phyloP scores from a whole-genome alignment of 1,140 invertebrate species.

The Ceratosolen solmsi region DNA sequence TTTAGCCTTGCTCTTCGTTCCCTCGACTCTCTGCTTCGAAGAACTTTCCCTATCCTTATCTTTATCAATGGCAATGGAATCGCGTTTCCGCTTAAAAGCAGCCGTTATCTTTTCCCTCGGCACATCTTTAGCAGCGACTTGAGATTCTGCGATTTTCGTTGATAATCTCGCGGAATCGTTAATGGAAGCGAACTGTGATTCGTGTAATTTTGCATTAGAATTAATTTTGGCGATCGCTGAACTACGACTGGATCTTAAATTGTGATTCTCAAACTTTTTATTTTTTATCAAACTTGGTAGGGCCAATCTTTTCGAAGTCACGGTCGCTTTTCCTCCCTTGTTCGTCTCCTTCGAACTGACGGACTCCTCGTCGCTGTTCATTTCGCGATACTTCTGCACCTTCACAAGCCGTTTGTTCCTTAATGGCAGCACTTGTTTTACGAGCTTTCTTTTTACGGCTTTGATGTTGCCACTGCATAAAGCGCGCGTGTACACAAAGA shows the following conservation, averaged over 20 bases:
- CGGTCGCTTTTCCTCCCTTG: constrained; percentile 17
- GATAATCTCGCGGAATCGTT: constrained; percentile 43
- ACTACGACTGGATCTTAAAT: constrained; percentile 51
- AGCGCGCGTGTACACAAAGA: no score
- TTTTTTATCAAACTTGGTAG: constrained; percentile 16
- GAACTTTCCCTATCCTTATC: constrained; percentile 46
- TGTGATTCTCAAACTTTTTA: constrained; percentile 48
- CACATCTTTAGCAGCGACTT: constrained; percentile 28
- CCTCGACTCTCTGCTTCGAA: constrained; percentile 12
- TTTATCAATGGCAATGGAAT: constrained; percentile 54
- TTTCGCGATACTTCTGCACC: constrained; percentile 65
- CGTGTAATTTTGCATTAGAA: constrained; percentile 37
- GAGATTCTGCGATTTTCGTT: constrained; percentile 24
- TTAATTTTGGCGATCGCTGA: constrained; percentile 43
- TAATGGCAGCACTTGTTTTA: constrained; percentile 37
- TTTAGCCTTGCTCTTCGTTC: constrained; percentile 45
- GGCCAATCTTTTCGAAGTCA: constrained; percentile 59
- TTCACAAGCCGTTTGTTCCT: constrained; percentile 65
- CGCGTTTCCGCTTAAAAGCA: constrained; percentile 49
- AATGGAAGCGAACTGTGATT: background rate
- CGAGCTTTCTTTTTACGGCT: constrained; percentile 34
- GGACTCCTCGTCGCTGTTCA: constrained; percentile 68
- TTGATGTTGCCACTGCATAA: constrained; percentile 33
- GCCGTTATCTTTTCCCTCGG: constrained; percentile 49
- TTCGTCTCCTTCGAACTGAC: constrained; percentile 57